Percentiles rank a stretch among this genome's conserved stretches.
Evolutionary conservation across 1,140 invertebrate species (phyloP).

Genomic region (Heterodera schachtii): DNA sequence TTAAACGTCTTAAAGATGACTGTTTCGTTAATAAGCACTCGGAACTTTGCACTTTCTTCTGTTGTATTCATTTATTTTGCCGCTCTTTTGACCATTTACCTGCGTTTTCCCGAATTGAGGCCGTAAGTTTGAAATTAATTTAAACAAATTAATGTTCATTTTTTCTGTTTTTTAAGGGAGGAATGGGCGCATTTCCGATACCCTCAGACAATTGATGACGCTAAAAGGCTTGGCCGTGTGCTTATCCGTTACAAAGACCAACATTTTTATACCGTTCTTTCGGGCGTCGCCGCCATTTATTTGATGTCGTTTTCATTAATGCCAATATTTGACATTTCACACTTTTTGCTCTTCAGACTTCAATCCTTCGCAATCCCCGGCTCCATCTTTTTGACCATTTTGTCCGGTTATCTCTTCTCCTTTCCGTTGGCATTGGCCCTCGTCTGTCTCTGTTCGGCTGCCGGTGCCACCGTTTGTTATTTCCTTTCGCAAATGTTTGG

Average conservation of each 20-base stretch:
- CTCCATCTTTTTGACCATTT: conserved; percentile 93
- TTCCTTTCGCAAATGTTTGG: conserved; percentile 86
- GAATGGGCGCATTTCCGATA: conserved; percentile 86
- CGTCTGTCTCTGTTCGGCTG: conserved; percentile 92
- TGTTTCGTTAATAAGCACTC: background rate
- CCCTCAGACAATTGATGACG: conserved; percentile 90
- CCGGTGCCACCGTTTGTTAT: conserved; percentile 94
- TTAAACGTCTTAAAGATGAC: too few species aligned
- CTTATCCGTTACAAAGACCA: conserved; percentile 89
- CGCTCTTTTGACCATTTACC: conserved; percentile 36
- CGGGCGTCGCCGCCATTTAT: conserved; percentile 86
- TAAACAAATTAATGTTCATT: background rate
- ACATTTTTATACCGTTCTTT: conserved; percentile 87
- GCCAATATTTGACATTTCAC: background rate
- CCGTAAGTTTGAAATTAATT: conserved; percentile 34
- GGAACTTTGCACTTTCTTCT: conserved; percentile 30
- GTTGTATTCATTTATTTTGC: conserved; percentile 26
- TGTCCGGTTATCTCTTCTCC: conserved; percentile 94
- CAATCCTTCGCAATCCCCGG: conserved; percentile 99
- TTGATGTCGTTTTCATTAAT: conserved; percentile 79
- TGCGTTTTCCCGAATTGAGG: conserved; percentile 47
- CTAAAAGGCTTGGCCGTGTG: conserved; percentile 87
- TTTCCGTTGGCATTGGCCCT: conserved; percentile 84
- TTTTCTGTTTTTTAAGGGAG: conserved; percentile 71
- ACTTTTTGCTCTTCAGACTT: conserved; percentile 68